phyloP scores from a whole-genome alignment of 2,113 vertebrate genomes.

The Pristiophorus japonicus region DNA sequence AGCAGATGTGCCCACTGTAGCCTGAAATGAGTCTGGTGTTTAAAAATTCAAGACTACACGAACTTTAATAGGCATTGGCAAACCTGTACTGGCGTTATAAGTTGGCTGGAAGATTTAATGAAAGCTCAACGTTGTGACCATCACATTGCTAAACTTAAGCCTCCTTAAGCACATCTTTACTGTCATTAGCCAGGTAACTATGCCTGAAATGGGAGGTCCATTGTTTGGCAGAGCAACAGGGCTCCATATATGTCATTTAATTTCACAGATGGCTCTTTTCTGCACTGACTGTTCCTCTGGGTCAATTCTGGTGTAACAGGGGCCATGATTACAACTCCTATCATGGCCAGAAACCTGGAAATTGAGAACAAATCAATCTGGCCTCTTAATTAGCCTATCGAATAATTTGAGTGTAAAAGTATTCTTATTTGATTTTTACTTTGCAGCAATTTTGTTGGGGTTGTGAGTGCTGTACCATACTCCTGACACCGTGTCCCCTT shows the following conservation, averaged over 20 bases:
- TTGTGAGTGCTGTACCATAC: not conserved
- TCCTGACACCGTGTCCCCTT: not conserved
- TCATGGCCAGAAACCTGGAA: not conserved
- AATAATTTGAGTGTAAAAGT: not conserved
- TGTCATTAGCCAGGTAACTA: not conserved
- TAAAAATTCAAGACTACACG: not conserved
- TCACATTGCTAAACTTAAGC: not conserved
- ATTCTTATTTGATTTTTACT: not conserved
- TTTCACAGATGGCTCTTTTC: not conserved
- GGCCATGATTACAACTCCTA: not conserved
- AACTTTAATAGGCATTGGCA: not conserved
- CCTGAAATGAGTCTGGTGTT: not conserved
- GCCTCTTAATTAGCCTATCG: not conserved
- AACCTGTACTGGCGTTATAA: not conserved
- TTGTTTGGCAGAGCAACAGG: not conserved
- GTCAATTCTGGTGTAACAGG: not conserved
- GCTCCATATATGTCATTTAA: not conserved
- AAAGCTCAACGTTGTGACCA: not conserved
- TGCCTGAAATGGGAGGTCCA: not conserved
- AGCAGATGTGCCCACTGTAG: not conserved
- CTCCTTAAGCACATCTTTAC: not conserved
- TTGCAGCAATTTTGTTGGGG: not conserved
- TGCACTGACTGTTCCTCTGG: not conserved
- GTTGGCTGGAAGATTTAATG: not conserved
- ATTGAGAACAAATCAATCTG: not conserved